phyloP scores from a whole-genome alignment of 2,888 invertebrate species.

The Sceliomorpha sp. region DNA sequence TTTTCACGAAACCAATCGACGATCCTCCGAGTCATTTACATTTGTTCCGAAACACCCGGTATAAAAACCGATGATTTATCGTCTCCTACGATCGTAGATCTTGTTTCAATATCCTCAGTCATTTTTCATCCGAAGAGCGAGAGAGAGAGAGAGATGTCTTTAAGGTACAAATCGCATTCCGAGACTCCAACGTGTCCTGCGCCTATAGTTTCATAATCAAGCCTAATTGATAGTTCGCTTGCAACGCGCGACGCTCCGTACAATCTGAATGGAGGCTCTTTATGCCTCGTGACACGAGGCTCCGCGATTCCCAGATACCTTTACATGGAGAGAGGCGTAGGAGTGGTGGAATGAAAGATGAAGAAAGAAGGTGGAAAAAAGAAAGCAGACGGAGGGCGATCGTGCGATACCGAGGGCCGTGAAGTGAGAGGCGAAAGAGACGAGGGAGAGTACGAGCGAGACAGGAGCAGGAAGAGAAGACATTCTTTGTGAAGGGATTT shows the following conservation, averaged over 20 bases:
- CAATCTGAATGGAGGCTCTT: slow-evolving; percentile 64
- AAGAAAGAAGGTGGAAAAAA: slow-evolving; percentile 21
- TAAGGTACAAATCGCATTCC: slow-evolving; percentile 27
- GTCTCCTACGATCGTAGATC: slow-evolving; percentile 48
- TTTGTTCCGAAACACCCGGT: too few relatives aligned
- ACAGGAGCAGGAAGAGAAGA: slow-evolving; percentile 44
- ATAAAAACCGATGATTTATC: too few relatives aligned
- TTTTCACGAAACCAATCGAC: too few relatives aligned
- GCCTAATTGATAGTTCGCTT: slow-evolving; percentile 68
- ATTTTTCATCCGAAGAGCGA: too few relatives aligned
- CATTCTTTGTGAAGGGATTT: slow-evolving; percentile 73
- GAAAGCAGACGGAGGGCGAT: slow-evolving; percentile 13
- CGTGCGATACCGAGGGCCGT: slow-evolving; percentile 26
- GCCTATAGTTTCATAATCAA: slow-evolving; percentile 61
- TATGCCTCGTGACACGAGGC: slow-evolving; percentile 59
- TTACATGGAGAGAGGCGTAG: slow-evolving; percentile 27
- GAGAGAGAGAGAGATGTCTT: slow-evolving; percentile 25
- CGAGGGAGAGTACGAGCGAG: slow-evolving; percentile 13
- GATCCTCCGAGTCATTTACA: too few relatives aligned
- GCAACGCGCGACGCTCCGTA: slow-evolving; percentile 62
- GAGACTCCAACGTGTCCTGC: slow-evolving; percentile 34
- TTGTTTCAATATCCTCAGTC: too few relatives aligned
- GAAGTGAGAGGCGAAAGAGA: slow-evolving; percentile 10
- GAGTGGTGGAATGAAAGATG: slow-evolving; percentile 24
- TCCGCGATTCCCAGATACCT: slow-evolving; percentile 38